These are phyloP conservation scores for Psylliodes chrysocephalus DNA, from an alignment of 2,888 invertebrate species.

Conservation along the genomic window DNA sequence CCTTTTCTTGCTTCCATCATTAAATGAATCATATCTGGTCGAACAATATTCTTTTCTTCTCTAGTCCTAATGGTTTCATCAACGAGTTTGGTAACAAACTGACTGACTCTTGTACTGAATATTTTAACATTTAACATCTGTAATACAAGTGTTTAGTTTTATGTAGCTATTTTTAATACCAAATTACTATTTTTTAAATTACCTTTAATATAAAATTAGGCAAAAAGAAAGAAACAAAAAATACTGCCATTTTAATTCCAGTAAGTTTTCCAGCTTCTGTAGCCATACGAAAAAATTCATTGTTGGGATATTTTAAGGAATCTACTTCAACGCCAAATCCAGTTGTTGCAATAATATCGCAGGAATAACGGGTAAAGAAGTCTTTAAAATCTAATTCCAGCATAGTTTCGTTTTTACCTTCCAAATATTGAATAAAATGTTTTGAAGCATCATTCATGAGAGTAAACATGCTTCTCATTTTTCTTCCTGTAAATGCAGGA, in stretches of 20 bases:
- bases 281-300: not conserved
- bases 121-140: not conserved
- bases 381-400: not conserved
- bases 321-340: not conserved
- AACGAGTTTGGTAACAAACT: not conserved
- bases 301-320: not conserved
- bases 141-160: too few relatives aligned
- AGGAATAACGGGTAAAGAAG: not conserved
- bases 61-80: not conserved
- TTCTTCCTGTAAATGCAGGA: not conserved
- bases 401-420: not conserved
- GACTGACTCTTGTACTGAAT: not conserved
- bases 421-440: not conserved
- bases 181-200: too few relatives aligned
- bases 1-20: not conserved
- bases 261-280: not conserved
- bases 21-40: slow-evolving; percentile 2
- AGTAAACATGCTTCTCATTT: slow-evolving; percentile 1
- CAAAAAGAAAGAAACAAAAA: not conserved
- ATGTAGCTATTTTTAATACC: too few relatives aligned
- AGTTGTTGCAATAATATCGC: slow-evolving; percentile 2
- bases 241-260: not conserved
- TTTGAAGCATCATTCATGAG: slow-evolving; percentile 1
- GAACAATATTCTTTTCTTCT: not conserved
- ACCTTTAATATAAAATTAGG: not conserved